phyloP scores from a whole-genome alignment of 2,888 invertebrate genomes.

The Drosophila mimica region DNA sequence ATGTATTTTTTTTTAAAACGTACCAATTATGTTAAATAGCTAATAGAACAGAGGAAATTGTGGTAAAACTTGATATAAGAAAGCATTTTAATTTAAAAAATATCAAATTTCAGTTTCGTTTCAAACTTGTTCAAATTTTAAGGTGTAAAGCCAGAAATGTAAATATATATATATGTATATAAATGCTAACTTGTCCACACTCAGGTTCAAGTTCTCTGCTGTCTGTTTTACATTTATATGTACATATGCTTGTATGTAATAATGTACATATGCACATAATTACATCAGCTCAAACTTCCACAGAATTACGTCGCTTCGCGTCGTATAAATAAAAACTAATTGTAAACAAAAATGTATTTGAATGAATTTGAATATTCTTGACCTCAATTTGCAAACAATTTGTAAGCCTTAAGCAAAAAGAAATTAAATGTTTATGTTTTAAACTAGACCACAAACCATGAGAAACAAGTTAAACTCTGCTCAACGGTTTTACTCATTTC shows the following conservation, averaged over 20 bases:
- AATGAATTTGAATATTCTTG: conserved; percentile 35
- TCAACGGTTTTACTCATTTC: background rate
- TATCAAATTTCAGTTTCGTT: background rate
- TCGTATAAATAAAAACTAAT: conserved; percentile 32
- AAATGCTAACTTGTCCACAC: background rate
- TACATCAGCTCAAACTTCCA: conserved; percentile 8
- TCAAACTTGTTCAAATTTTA: background rate
- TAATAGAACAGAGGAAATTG: background rate
- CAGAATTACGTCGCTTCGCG: background rate
- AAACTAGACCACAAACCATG: background rate
- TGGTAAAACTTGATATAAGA: background rate
- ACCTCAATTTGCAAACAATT: conserved; percentile 27
- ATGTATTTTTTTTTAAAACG: background rate
- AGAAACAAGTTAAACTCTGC: background rate
- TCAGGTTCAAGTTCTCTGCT: background rate
- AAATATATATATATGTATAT: background rate
- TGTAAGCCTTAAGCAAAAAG: background rate
- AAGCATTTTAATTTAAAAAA: background rate
- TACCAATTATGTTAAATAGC: background rate
- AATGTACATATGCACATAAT: background rate
- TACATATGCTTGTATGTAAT: background rate
- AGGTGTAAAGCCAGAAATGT: background rate
- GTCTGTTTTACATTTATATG: background rate
- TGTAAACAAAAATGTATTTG: conserved; percentile 36
- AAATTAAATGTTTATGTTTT: background rate